Percentiles rank a stretch among this genome's conserved stretches.
phyloP scores from a whole-genome alignment of 1,140 invertebrate species.

The Leucophenga varia region DNA sequence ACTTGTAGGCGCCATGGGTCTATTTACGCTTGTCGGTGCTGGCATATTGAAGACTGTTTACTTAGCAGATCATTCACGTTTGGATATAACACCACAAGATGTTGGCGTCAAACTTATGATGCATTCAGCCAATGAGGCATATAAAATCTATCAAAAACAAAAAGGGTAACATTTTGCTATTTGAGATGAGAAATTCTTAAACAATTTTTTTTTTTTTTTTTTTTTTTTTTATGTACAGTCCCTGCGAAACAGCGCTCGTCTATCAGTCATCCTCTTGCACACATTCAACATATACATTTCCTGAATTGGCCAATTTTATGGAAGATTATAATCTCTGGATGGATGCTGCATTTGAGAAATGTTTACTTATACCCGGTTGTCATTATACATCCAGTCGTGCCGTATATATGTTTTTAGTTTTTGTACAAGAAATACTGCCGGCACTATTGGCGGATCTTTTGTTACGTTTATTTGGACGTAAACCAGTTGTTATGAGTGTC shows the following conservation, averaged over 20 bases:
- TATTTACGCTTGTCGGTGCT: constrained; percentile 38
- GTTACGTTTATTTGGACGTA: constrained; percentile 18
- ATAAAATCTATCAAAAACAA: constrained; percentile 16
- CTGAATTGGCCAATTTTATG: constrained; percentile 26
- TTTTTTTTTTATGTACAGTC: background rate
- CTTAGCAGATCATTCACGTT: constrained; percentile 9
- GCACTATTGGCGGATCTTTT: constrained; percentile 29
- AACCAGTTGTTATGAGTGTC: constrained; percentile 29
- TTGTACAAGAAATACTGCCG: constrained; percentile 36
- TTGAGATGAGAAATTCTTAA: background rate
- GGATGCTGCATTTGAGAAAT: constrained; percentile 28
- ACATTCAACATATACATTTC: constrained; percentile 26
- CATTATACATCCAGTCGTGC: constrained; percentile 30
- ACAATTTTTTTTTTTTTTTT: background rate
- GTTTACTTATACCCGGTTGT: constrained; percentile 28
- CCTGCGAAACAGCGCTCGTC: constrained; percentile 22
- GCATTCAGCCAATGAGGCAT: constrained; percentile 20
- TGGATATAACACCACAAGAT: constrained; percentile 46
- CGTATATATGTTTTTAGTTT: constrained; percentile 33
- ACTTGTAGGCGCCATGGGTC: constrained; percentile 42
- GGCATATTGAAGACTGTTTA: constrained; percentile 43
- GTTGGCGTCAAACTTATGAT: constrained; percentile 32
- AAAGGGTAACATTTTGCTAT: too few species aligned
- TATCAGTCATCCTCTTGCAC: constrained; percentile 29
- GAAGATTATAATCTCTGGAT: constrained; percentile 22